Base-by-base conservation (phyloP, 1,140 invertebrate genomes). In the Bombus pascuorum region DNA sequence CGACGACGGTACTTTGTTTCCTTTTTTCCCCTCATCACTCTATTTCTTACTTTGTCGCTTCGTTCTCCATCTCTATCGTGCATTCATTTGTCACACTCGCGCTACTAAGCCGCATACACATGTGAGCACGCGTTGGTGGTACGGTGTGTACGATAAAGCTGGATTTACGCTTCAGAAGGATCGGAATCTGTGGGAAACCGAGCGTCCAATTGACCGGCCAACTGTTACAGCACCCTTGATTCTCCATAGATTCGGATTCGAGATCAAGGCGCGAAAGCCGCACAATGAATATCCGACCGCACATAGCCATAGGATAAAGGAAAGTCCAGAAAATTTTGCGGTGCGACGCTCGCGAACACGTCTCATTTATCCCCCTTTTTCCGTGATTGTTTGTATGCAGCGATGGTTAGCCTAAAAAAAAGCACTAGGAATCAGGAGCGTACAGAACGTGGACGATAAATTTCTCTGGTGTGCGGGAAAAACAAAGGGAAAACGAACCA, bases 161-260 rank as follows among this genome's bases (percentile, higher is more conserved):
- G 73, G 77, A 88, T 81, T 80, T 44, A 79, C 87, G 75, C 13
- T 81, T 76, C 8, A 62, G 32, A 78, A 79, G 83, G 62, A 72
- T 85, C 68, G 74, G 44, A 85, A 85, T 84, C 78, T 78, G 83
- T 65, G 72, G 71, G 76, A 53, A 81, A 85, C 62, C 81, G 73
- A 76, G 18, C 57, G 71, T 44, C 47, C 86, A 74, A 88, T 87
- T 83, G 86, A 88, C 81, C 81, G 57, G 70, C 59, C 86, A 39
- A 85, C 81, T 15, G 81, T 77, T 77, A 25, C 34, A 70, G 32
- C 73, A 39, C 32, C 44, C 47, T 71, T 62, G 77, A 80, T 85
- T 81, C 66, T 22, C 42, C 70, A 37, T 53, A 42, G 53, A 72
- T 80, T 32, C 9, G 32, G 53, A 44, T 71, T 71, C 83, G 76